Percentiles rank a stretch among this genome's conserved stretches.
These are phyloP conservation scores for Meiosimyza decipiens DNA, from an alignment of 2,888 invertebrate species.

Conservation along the genomic window DNA sequence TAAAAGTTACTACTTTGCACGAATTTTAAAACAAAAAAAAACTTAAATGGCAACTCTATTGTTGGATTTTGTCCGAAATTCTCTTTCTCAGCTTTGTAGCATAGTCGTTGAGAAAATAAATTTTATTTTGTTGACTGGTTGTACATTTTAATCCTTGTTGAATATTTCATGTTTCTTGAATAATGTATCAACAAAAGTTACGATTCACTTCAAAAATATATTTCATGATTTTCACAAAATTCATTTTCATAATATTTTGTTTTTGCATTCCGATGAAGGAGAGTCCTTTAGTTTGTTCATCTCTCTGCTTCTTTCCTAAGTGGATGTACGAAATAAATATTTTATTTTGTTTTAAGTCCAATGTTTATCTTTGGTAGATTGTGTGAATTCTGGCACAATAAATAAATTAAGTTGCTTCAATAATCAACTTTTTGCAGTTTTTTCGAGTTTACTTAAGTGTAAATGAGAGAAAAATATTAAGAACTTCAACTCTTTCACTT, in stretches of 20 bases:
- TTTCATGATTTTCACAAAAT: background rate
- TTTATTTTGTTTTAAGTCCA: constrained; percentile 2
- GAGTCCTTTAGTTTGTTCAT: too few species aligned
- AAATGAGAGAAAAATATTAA: too few species aligned
- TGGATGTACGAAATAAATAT: too few species aligned
- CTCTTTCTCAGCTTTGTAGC: background rate
- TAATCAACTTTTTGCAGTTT: too few species aligned
- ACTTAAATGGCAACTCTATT: too few species aligned
- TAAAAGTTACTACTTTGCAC: too few species aligned
- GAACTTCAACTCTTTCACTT: too few species aligned
- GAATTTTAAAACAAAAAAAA: too few species aligned
- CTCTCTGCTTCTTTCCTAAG: too few species aligned
- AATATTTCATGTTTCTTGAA: constrained; percentile 4
- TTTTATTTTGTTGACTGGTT: constrained; percentile 16
- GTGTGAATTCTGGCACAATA: constrained; percentile 12
- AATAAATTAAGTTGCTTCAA: constrained; percentile 2
- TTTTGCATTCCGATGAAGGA: too few species aligned
- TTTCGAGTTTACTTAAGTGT: too few species aligned
- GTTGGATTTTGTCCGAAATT: too few species aligned
- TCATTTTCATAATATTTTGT: background rate
- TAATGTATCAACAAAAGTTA: constrained; percentile 5
- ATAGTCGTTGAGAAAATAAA: constrained; percentile 1
- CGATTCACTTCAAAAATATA: constrained; percentile 1
- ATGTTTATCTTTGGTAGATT: constrained; percentile 17
- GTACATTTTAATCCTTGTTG: constrained; percentile 17